Evolutionary conservation across 2,113 vertebrate genomes (phyloP).

Genomic region (Nettapus auritus): DNA sequence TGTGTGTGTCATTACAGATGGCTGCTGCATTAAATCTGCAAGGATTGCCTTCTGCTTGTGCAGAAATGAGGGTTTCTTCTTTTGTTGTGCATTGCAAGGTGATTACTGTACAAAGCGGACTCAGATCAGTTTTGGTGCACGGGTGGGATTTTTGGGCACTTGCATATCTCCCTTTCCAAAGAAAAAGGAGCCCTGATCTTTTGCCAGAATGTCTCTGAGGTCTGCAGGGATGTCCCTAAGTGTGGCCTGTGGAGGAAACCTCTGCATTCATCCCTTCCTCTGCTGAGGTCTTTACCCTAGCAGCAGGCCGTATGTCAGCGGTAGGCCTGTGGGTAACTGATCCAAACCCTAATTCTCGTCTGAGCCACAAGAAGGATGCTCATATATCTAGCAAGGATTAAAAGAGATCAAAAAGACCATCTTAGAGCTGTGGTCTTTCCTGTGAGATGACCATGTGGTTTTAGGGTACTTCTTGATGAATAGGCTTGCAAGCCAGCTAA

Average conservation of each 20-base stretch:
- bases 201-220: neutral
- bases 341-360: neutral
- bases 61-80: neutral
- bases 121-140: neutral
- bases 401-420: neutral
- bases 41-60: conserved; percentile 25
- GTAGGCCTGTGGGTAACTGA: neutral
- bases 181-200: neutral
- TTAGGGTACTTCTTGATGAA: neutral
- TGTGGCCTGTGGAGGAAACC: neutral
- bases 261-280: neutral
- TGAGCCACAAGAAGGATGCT: neutral
- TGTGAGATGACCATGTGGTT: neutral
- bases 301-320: neutral
- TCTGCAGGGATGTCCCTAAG: neutral
- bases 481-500: neutral
- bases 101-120: neutral
- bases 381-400: neutral
- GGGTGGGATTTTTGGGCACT: neutral
- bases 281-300: neutral
- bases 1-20: conserved; percentile 45
- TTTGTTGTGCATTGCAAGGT: neutral
- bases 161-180: neutral
- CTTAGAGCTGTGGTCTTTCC: neutral
- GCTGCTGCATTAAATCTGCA: conserved; percentile 57